Conservation (phyloP, 2,888 invertebrate genomes). For the Tanypteryx hageni region DNA sequence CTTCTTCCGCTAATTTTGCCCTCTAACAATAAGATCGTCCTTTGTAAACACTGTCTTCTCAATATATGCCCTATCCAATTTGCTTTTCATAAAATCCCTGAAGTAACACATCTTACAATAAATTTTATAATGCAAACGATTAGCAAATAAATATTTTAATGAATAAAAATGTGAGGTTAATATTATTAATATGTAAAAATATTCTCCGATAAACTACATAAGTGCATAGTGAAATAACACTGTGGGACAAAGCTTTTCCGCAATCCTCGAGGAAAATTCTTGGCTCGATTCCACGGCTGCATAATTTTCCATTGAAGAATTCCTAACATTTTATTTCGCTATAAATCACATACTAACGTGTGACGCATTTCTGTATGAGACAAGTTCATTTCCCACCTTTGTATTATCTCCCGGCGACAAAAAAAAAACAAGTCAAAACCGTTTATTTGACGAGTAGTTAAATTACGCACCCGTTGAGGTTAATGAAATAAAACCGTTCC, state of each 20-base stretch:
- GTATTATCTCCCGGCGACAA: background rate
- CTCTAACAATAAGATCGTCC: too few relatives aligned
- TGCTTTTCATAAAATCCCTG: too few relatives aligned
- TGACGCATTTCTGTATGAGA: background rate
- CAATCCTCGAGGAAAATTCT: background rate
- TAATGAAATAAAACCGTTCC: constrained; percentile 17
- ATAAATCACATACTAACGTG: background rate
- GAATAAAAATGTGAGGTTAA: too few relatives aligned
- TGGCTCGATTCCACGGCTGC: background rate
- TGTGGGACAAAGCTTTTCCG: background rate
- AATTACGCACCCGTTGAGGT: background rate
- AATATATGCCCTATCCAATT: too few relatives aligned
- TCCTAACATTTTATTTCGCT: background rate
- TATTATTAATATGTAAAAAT: too few relatives aligned
- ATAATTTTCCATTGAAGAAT: background rate
- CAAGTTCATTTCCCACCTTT: background rate
- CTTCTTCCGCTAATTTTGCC: too few relatives aligned
- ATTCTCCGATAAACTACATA: too few relatives aligned
- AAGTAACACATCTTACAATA: too few relatives aligned
- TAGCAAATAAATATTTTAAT: too few relatives aligned
- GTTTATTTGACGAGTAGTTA: constrained; percentile 3
- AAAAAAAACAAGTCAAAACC: background rate
- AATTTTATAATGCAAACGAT: too few relatives aligned
- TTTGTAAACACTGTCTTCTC: too few relatives aligned
- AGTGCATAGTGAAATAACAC: too few relatives aligned